phyloP scores from a whole-genome alignment of 2,797 vertebrate genomes.

The Takifugu ocellatus region DNA sequence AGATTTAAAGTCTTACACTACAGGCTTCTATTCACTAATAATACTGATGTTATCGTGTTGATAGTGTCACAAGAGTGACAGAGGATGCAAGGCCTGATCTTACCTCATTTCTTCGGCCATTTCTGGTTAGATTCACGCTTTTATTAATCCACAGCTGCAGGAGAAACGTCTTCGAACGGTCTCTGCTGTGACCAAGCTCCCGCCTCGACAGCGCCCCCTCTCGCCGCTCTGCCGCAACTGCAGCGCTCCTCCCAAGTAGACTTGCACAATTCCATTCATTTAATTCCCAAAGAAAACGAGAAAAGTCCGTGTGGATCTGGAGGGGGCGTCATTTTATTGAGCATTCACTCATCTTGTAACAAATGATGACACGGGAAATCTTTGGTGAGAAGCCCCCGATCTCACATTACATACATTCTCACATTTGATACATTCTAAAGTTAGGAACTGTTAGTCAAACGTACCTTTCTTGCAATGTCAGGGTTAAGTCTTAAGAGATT shows the following conservation, averaged over 20 bases:
- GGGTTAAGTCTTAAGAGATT: constrained; percentile 22
- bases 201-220: constrained; percentile 16
- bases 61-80: background rate
- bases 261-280: too few relatives aligned
- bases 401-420: constrained; percentile 6
- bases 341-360: constrained; percentile 48
- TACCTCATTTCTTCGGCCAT: constrained; percentile 48
- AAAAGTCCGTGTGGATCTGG: too few relatives aligned
- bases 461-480: constrained; percentile 46
- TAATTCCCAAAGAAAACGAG: too few relatives aligned
- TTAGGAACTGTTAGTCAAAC: constrained; percentile 35
- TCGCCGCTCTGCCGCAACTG: background rate
- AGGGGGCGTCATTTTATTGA: constrained; percentile 18
- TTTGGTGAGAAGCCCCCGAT: constrained; percentile 63
- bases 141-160: background rate
- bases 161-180: background rate
- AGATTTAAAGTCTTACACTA: too few relatives aligned
- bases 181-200: constrained; percentile 10
- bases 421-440: too few relatives aligned
- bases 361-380: constrained; percentile 26
- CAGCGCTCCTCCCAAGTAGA: background rate
- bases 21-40: background rate
- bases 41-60: background rate
- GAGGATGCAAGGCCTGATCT: background rate
- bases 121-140: too few relatives aligned